Conservation (phyloP, 2,113 vertebrate genomes). For the Herpailurus yagouaroundi region DNA sequence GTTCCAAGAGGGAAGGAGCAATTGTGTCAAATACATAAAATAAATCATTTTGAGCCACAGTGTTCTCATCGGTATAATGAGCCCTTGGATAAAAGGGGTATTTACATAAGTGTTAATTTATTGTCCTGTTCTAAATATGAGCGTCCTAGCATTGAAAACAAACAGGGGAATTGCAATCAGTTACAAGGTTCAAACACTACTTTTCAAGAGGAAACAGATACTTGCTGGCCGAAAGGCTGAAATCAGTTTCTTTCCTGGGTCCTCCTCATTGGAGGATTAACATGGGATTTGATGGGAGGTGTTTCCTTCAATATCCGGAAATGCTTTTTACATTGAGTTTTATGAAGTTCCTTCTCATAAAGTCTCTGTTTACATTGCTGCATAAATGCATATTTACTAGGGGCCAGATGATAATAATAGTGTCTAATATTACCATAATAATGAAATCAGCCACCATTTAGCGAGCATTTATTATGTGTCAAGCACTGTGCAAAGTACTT, state of each 20-base stretch:
- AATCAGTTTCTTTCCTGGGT: background rate
- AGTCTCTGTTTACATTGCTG: background rate
- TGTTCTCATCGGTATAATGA: background rate
- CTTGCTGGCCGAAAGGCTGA: background rate
- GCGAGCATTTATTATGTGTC: background rate
- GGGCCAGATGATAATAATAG: background rate
- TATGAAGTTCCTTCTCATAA: background rate
- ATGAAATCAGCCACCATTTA: slow-evolving; percentile 20
- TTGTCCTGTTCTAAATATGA: slow-evolving; percentile 39
- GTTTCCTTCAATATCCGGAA: background rate
- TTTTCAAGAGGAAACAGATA: slow-evolving; percentile 22
- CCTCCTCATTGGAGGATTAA: background rate
- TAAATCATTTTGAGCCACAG: background rate
- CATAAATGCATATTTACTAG: slow-evolving; percentile 50
- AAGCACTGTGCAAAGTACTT: background rate
- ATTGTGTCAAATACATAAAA: background rate
- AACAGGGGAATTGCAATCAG: background rate
- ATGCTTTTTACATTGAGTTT: slow-evolving; percentile 19
- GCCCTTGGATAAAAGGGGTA: background rate
- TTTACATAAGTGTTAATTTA: slow-evolving; percentile 45
- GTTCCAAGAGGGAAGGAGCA: background rate
- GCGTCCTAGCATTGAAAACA: slow-evolving; percentile 8
- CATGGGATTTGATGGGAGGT: background rate
- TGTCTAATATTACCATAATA: slow-evolving; percentile 27
- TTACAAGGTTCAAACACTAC: background rate